Evolutionary conservation across 2,113 vertebrate genomes (phyloP).

Genomic region (Callorhinus ursinus): DNA sequence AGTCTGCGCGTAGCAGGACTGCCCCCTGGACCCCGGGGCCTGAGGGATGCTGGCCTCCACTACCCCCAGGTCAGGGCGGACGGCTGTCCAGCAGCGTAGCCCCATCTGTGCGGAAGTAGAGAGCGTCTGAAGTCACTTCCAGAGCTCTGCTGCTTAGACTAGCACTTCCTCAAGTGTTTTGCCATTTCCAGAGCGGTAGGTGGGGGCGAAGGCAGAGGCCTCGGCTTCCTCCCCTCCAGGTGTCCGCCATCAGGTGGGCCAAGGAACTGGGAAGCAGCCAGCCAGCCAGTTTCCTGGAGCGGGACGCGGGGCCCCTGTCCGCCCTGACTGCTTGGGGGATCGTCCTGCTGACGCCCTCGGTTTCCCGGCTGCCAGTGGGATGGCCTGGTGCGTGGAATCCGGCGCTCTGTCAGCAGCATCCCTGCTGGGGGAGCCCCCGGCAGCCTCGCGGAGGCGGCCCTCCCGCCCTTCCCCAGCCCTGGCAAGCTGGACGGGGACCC

Average conservation of each 20-base stretch:
- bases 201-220: background rate
- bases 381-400: accelerated
- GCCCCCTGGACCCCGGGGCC: background rate
- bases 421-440: too few species aligned
- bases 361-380: background rate
- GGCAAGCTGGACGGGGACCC: accelerated
- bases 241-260: accelerated
- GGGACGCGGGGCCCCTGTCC: accelerated
- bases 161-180: accelerated
- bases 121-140: accelerated
- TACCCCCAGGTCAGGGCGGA: background rate
- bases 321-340: background rate
- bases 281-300: background rate
- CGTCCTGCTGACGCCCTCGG: background rate
- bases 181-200: background rate
- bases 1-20: accelerated
- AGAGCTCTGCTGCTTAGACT: background rate
- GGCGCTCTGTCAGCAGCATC: accelerated
- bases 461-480: accelerated
- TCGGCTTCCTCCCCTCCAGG: background rate
- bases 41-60: background rate
- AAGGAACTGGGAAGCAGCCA: accelerated
- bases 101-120: background rate
- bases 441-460: accelerated
- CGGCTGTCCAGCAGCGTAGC: accelerated